These are phyloP conservation scores for Chrysotoxum bicinctum DNA, from an alignment of 2,888 invertebrate genomes.

Conservation along the genomic window DNA sequence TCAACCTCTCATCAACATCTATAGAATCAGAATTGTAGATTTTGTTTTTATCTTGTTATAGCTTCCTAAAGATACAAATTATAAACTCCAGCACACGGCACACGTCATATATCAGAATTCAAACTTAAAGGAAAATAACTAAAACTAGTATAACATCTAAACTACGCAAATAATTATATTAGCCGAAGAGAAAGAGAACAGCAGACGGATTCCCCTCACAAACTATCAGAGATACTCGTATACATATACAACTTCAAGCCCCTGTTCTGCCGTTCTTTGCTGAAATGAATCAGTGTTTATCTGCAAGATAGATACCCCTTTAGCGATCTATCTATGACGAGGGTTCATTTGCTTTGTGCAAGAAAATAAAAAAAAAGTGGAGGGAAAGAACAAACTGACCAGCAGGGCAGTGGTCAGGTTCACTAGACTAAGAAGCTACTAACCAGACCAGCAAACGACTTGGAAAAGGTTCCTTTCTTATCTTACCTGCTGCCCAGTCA, in stretches of 20 bases:
- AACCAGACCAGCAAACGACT: constrained; percentile 22
- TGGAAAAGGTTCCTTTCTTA: constrained; percentile 66
- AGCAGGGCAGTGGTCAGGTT: constrained; percentile 20
- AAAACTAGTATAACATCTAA: constrained; percentile 29
- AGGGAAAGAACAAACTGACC: constrained; percentile 41
- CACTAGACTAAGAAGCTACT: constrained; percentile 50
- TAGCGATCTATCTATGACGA: background rate
- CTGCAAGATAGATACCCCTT: constrained; percentile 15
- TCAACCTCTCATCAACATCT: constrained; percentile 7
- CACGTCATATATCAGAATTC: background rate
- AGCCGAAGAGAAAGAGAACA: background rate
- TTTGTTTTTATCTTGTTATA: background rate
- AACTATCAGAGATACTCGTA: background rate
- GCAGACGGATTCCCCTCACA: constrained; percentile 7
- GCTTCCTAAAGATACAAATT: constrained; percentile 20
- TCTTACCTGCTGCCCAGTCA: constrained; percentile 76
- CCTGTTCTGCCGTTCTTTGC: background rate
- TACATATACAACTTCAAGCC: background rate
- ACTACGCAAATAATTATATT: background rate
- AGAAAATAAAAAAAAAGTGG: constrained; percentile 1
- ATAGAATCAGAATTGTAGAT: constrained; percentile 25
- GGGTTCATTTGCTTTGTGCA: constrained; percentile 41
- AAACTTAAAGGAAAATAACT: constrained; percentile 7
- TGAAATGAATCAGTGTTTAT: constrained; percentile 23
- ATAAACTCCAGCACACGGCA: background rate